Percentiles rank a stretch among this genome's conserved stretches.
These are phyloP conservation scores for Geococcyx californianus DNA, from an alignment of 2,113 vertebrate genomes.

Conservation along the genomic window DNA sequence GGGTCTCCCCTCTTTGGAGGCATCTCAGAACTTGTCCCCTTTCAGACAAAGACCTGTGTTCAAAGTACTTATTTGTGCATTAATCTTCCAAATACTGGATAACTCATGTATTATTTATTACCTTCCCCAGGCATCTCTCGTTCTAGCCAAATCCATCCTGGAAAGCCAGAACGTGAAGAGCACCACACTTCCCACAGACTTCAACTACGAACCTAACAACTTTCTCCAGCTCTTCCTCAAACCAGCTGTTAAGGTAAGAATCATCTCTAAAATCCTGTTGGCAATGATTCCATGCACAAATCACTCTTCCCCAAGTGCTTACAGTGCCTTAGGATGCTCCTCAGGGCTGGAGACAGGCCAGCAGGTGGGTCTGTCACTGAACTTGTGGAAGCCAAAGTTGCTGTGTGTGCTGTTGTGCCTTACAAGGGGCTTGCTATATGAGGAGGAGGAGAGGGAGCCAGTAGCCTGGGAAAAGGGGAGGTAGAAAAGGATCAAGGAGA, in stretches of 20 bases:
- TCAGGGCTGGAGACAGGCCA: accelerated
- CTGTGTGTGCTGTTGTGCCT: neutral
- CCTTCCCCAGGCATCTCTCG: conserved; percentile 78
- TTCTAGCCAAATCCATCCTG: conserved; percentile 82
- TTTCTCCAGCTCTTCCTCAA: conserved; percentile 86
- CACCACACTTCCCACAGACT: conserved; percentile 87
- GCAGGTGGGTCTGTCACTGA: neutral
- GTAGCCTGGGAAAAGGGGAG: neutral
- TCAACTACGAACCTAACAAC: conserved; percentile 83
- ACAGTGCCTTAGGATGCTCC: neutral
- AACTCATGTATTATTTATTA: neutral
- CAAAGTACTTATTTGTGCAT: neutral
- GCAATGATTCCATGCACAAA: neutral
- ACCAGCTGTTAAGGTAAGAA: conserved; percentile 80
- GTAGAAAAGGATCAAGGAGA: neutral
- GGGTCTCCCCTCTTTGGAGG: neutral
- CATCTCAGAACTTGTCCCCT: neutral
- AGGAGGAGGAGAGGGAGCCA: neutral
- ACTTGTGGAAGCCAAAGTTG: accelerated
- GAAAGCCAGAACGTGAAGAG: conserved; percentile 76
- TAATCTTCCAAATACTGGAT: no score
- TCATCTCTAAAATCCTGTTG: neutral
- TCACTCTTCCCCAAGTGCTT: neutral
- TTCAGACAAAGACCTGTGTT: neutral
- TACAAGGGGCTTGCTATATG: neutral